A percentile compares a stretch with the other conserved stretches of the same genome.
Evolutionary conservation across 2,113 vertebrate species (phyloP).

Genomic region (Panthera leo): DNA sequence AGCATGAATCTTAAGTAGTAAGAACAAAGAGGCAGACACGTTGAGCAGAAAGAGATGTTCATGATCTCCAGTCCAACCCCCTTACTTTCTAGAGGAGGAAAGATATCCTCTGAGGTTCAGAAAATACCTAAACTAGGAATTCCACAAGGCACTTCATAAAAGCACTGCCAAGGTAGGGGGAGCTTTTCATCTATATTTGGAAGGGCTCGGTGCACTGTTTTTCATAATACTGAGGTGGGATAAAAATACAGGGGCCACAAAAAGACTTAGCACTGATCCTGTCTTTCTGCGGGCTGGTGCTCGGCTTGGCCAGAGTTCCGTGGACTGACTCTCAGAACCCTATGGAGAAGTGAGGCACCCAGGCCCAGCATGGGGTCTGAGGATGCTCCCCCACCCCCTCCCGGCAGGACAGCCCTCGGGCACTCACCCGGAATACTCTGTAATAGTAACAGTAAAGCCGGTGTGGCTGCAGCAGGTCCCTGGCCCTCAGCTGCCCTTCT

Average conservation of each 20-base stretch:
- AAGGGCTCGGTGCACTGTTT: neutral
- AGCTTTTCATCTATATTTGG: neutral
- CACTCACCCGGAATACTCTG: conserved; percentile 85
- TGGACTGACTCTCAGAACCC: neutral
- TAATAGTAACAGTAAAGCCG: conserved; percentile 95
- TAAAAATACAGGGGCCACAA: neutral
- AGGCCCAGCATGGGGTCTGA: neutral
- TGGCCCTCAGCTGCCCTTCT: conserved; percentile 87
- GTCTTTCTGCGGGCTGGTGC: neutral
- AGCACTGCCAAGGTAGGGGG: neutral
- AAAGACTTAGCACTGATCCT: neutral
- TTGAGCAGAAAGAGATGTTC: neutral
- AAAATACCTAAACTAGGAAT: neutral
- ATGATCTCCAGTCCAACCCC: neutral
- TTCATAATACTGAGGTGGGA: neutral
- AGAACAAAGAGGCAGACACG: neutral
- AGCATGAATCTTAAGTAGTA: neutral
- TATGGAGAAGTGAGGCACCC: neutral
- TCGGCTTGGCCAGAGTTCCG: neutral
- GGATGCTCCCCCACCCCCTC: no score
- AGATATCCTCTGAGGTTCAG: neutral
- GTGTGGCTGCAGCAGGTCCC: conserved; percentile 92
- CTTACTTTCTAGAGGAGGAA: conserved; percentile 25
- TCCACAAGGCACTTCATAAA: neutral
- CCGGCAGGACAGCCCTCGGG: rapidly evolving